phyloP scores from a whole-genome alignment of 2,888 invertebrate genomes.

The Meghimatium bilineatum region DNA sequence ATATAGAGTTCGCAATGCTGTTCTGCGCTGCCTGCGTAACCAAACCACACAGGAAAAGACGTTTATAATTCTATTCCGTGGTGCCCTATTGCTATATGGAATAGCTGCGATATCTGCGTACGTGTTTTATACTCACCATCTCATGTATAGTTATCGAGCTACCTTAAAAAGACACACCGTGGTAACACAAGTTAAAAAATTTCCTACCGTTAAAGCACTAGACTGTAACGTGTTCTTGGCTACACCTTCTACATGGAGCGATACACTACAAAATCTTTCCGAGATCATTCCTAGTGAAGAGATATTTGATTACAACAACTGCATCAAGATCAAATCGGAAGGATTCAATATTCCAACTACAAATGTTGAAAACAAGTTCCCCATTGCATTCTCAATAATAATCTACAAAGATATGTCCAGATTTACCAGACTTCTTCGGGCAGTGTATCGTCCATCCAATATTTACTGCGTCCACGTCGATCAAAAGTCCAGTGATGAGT shows the following conservation, averaged over 20 bases:
- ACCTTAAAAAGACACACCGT: no score
- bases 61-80: not conserved
- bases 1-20: not conserved
- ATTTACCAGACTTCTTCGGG: conserved; percentile 19
- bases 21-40: not conserved
- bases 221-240: conserved; percentile 9
- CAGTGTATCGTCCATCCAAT: conserved; percentile 28
- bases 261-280: not conserved
- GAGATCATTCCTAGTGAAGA: not conserved
- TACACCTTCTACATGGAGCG: not conserved
- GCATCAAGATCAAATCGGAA: not conserved
- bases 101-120: no score
- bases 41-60: not conserved
- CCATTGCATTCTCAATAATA: conserved; percentile 32
- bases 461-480: conserved; percentile 35
- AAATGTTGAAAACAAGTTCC: not conserved
- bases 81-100: not conserved
- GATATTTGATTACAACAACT: conserved; percentile 4
- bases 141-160: no score
- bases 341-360: conserved; percentile 1
- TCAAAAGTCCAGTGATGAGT: conserved; percentile 6
- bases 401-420: conserved; percentile 11
- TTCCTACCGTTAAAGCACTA: not conserved
- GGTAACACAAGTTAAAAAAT: not conserved
- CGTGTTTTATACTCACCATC: no score